phyloP scores from a whole-genome alignment of 2,888 invertebrate species.

The Caradrina clavipalpis region DNA sequence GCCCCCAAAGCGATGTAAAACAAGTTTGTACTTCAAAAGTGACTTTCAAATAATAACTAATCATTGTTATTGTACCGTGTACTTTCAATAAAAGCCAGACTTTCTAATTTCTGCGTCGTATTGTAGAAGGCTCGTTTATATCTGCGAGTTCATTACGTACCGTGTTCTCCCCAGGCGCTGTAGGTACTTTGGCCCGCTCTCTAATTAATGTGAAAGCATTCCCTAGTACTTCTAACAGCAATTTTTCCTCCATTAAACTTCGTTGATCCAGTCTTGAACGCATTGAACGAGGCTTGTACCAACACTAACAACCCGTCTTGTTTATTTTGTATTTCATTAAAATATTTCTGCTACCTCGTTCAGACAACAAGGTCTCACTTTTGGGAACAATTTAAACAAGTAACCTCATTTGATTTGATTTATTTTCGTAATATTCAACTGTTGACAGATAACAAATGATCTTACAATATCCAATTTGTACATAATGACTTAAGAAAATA shows the following conservation, averaged over 20 bases:
- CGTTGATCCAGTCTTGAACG: conserved; percentile 1
- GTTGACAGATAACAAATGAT: conserved; percentile 91
- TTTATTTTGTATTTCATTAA: conserved; percentile 17
- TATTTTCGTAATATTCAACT: conserved; percentile 91
- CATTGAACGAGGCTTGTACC: neutral
- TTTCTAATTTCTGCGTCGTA: conserved; percentile 23
- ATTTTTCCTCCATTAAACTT: conserved; percentile 40
- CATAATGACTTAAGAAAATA: conserved; percentile 91
- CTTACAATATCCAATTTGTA: conserved; percentile 91
- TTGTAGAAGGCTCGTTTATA: conserved; percentile 16
- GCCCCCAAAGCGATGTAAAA: neutral
- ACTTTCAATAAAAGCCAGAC: conserved; percentile 5
- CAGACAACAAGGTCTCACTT: neutral
- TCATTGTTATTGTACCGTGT: neutral
- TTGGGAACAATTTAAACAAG: conserved; percentile 71
- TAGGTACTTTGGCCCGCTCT: conserved; percentile 16
- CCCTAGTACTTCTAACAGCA: conserved; percentile 44
- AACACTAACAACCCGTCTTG: neutral
- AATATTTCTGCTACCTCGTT: neutral
- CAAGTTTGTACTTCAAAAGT: neutral
- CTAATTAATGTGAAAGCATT: conserved; percentile 65
- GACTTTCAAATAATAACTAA: neutral
- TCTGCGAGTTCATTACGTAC: conserved; percentile 31
- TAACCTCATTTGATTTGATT: conserved; percentile 82
- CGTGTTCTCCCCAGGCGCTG: conserved; percentile 49